phyloP scores from a whole-genome alignment of 2,888 invertebrate species.

The Perizoma flavofasciatum region DNA sequence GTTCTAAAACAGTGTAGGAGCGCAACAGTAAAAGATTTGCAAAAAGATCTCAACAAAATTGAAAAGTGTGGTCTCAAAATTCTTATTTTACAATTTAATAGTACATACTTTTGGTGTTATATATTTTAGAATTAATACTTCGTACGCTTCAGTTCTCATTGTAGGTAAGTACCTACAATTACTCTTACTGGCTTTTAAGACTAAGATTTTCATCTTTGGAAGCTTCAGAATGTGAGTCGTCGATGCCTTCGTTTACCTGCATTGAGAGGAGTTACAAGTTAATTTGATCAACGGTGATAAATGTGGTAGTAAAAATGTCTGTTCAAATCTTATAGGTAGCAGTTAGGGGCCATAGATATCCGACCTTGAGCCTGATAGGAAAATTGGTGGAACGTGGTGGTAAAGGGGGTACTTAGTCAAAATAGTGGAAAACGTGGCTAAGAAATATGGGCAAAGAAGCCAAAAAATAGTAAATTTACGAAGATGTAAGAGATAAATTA shows the following conservation, averaged over 20 bases:
- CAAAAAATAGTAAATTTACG: too few species aligned
- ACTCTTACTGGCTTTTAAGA: slow-evolving; percentile 34
- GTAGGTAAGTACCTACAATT: slow-evolving; percentile 26
- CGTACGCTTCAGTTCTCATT: slow-evolving; percentile 34
- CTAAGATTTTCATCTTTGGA: slow-evolving; percentile 40
- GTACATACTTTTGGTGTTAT: slow-evolving; percentile 44
- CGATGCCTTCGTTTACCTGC: slow-evolving; percentile 35
- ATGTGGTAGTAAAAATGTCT: neutral
- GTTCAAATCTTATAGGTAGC: too few species aligned
- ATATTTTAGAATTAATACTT: slow-evolving; percentile 33
- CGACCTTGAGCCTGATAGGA: too few species aligned
- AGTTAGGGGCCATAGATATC: too few species aligned
- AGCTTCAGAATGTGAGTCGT: slow-evolving; percentile 34
- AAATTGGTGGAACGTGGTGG: too few species aligned
- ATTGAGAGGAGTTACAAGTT: slow-evolving; percentile 7
- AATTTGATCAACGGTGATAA: neutral
- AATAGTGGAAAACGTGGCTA: too few species aligned
- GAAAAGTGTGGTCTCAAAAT: slow-evolving; percentile 34
- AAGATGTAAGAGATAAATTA: too few species aligned
- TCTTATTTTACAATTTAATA: slow-evolving; percentile 33
- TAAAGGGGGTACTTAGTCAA: too few species aligned
- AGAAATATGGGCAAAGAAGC: too few species aligned
- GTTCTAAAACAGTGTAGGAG: slow-evolving; percentile 24
- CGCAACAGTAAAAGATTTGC: slow-evolving; percentile 35
- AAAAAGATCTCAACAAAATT: slow-evolving; percentile 32